Base-by-base conservation (phyloP, 2,888 invertebrate species). In the Furcula furcula region DNA sequence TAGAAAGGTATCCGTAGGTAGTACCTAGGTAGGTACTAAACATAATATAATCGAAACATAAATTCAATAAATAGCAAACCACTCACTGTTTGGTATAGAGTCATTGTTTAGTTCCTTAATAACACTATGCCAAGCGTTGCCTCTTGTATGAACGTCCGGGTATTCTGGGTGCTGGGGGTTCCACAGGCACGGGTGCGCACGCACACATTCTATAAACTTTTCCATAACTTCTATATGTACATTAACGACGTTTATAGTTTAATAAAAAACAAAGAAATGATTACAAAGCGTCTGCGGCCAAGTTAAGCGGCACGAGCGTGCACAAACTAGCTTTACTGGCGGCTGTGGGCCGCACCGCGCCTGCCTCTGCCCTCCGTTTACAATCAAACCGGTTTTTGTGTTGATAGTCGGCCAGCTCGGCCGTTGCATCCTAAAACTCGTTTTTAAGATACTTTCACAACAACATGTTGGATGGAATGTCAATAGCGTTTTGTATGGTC, bases 121-220 rank as follows among this genome's bases (percentile, higher is more conserved):
- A 15, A 87, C 76, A 33, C 63, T 64, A 29, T 77, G 76, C 86
- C 86, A 87, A 19, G 86, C 85, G 27, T 74, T 74, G 14, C 84
- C 83, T 44, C 84, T 74, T 5, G 75, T 63, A 14, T 73, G 68
- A 51, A 72, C 68, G 45, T 85, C 84, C 6, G 83, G 70, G 40
- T 86, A 84, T 40, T 83, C 81, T 1, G 76, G 76, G 41, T 85
- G 79, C 36, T 76, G 60, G 0, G 86, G 85, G 41, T 87, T 83
- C 86, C 86, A 87, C 1, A 87, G 52, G 42, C 85, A 84, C 6
- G 82, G 83, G 31, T 84, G 73, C 11, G 59, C 49, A 23, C 85
- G 74, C 7, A 87, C 84, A 10, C 70, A 68, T 59, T 81, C 79
- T 58, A 87, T 86, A 34, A 86, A 81, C 29, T 61, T 59, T 55